These are phyloP conservation scores for Synergus gifuensis DNA, from an alignment of 2,888 invertebrate genomes.

Conservation along the genomic window DNA sequence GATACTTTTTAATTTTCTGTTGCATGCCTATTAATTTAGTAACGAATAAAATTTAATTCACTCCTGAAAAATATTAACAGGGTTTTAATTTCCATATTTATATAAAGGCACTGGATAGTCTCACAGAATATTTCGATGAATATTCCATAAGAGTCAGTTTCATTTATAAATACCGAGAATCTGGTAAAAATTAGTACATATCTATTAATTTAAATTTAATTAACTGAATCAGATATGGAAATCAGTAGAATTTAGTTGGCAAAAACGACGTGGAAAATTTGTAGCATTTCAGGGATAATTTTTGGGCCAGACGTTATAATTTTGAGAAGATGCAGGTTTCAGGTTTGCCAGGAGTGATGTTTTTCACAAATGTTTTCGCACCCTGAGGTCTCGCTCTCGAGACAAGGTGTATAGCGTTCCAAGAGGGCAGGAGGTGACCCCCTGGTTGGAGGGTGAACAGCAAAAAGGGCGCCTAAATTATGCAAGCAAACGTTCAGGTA, in stretches of 20 bases:
- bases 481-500: slow-evolving; percentile 72
- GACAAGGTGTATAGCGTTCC: slow-evolving; percentile 57
- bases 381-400: slow-evolving; percentile 52
- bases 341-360: slow-evolving; percentile 46
- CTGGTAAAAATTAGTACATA: no score
- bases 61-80: no score
- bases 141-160: no score
- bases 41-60: not conserved
- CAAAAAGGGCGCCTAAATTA: slow-evolving; percentile 68
- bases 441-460: slow-evolving; percentile 52
- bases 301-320: not conserved
- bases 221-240: no score
- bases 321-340: not conserved
- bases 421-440: slow-evolving; percentile 47
- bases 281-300: not conserved
- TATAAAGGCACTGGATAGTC: no score
- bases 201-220: no score
- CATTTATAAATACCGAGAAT: no score
- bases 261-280: not conserved
- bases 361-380: slow-evolving; percentile 70
- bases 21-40: not conserved
- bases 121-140: no score
- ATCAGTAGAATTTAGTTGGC: not conserved
- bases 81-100: not conserved
- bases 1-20: not conserved